Evolutionary conservation across 2,888 invertebrate species (phyloP).

Genomic region (Meiosimyza platycephala): DNA sequence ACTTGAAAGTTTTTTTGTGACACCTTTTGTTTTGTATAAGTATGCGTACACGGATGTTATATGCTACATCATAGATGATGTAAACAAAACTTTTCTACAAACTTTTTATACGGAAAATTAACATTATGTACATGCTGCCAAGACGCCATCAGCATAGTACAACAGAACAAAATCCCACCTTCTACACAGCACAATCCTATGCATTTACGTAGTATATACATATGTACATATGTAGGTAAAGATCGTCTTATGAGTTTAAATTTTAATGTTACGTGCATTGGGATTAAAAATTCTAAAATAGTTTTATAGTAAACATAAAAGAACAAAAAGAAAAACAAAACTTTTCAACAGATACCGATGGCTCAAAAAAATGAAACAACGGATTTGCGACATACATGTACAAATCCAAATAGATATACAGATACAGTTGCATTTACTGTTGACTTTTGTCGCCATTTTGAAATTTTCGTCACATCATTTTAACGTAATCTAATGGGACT

Average conservation of each 20-base stretch:
- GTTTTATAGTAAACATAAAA: neutral
- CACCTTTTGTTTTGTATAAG: too few relatives aligned
- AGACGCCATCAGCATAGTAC: neutral
- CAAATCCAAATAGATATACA: neutral
- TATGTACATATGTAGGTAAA: too few relatives aligned
- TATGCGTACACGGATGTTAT: constrained; percentile 10
- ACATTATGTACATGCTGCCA: constrained; percentile 15
- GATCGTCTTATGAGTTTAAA: neutral
- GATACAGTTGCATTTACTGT: constrained; percentile 20
- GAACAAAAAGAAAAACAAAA: neutral
- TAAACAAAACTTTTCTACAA: constrained; percentile 12
- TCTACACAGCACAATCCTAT: neutral
- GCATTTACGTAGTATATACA: too few relatives aligned
- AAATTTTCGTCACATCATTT: constrained; percentile 7
- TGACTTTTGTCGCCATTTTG: neutral
- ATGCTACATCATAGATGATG: constrained; percentile 5
- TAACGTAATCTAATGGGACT: constrained; percentile 11
- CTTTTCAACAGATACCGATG: neutral
- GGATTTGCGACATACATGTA: too few relatives aligned
- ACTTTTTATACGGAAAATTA: constrained; percentile 27
- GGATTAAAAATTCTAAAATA: constrained; percentile 24
- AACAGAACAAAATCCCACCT: neutral
- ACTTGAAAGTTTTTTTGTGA: too few relatives aligned
- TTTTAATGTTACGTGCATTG: constrained; percentile 10
- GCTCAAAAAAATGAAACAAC: too few relatives aligned